Percentiles rank a stretch among this genome's conserved stretches.
phyloP scores from a whole-genome alignment of 2,888 invertebrate genomes.

The Nemoura dubitans region DNA sequence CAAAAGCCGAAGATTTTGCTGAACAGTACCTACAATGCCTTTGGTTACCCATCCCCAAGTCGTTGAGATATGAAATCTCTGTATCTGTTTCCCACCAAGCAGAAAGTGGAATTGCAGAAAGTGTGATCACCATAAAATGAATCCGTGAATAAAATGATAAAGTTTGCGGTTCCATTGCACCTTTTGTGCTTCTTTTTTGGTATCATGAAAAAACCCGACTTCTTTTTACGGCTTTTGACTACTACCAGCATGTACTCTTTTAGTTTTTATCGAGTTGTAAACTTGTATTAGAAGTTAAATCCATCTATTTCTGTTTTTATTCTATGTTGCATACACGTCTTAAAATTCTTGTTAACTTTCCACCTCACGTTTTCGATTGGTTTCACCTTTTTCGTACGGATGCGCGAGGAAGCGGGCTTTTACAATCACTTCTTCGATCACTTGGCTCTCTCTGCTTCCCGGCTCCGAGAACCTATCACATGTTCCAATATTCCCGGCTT shows the following conservation, averaged over 20 bases:
- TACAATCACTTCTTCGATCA: constrained; percentile 33
- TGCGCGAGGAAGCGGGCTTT: constrained; percentile 37
- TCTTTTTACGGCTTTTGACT: background rate
- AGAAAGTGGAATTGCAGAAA: background rate
- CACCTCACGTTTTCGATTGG: constrained; percentile 47
- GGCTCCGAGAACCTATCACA: background rate
- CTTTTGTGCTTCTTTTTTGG: background rate
- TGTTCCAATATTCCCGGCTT: background rate
- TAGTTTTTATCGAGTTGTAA: constrained; percentile 5
- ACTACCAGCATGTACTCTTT: background rate
- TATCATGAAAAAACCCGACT: background rate
- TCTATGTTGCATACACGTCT: background rate
- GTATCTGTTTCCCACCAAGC: background rate
- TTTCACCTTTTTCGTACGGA: constrained; percentile 44
- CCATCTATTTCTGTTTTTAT: constrained; percentile 4
- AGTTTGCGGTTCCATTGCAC: background rate
- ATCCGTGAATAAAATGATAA: background rate
- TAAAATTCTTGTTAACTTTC: constrained; percentile 35
- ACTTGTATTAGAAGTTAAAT: constrained; percentile 7
- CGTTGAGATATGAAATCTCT: background rate
- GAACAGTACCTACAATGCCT: too few species aligned
- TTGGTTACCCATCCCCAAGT: background rate
- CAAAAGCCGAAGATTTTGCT: background rate
- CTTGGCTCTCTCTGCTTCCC: background rate
- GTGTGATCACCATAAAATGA: background rate